These are phyloP conservation scores for Cassiopea xamachana DNA, from an alignment of 30 jellyfish, hydroid and myxozoan species.

Conservation along the genomic window DNA sequence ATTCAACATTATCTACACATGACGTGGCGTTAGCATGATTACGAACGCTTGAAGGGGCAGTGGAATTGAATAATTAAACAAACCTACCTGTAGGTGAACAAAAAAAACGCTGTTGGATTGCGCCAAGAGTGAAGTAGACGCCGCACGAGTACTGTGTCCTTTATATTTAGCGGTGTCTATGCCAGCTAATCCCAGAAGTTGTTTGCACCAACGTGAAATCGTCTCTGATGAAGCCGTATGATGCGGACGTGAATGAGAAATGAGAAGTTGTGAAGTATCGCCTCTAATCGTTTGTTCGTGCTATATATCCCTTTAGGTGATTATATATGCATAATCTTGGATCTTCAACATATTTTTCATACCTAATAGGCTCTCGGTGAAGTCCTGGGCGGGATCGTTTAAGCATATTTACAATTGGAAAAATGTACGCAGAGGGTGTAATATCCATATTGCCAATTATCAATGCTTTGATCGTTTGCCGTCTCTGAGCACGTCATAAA, in stretches of 20 bases:
- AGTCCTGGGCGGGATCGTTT: conserved; percentile 9
- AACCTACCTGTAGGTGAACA: conserved; percentile 5
- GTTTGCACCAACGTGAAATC: conserved; percentile 22
- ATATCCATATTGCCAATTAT: conserved; percentile 12
- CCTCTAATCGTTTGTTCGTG: background rate
- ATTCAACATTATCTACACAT: too few species aligned
- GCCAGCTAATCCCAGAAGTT: background rate
- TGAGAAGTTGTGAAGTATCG: background rate
- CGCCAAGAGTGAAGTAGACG: conserved; percentile 2
- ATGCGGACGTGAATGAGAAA: background rate
- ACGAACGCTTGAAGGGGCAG: too few species aligned
- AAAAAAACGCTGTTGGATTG: background rate
- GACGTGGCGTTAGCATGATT: too few species aligned
- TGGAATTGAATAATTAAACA: background rate
- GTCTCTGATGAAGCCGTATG: conserved; percentile 9
- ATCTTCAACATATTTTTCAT: background rate
- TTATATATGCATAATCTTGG: background rate
- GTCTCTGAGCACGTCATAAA: conserved; percentile 30
- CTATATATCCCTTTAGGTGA: conserved; percentile 10
- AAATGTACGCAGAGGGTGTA: conserved; percentile 14
- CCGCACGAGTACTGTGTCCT: conserved; percentile 32
- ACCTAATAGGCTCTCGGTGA: conserved; percentile 2
- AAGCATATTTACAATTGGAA: background rate
- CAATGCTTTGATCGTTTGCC: conserved; percentile 20
- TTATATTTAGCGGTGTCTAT: background rate